phyloP scores from a whole-genome alignment of 2,797 vertebrate genomes.

The Parauchenoglanis ngamensis region DNA sequence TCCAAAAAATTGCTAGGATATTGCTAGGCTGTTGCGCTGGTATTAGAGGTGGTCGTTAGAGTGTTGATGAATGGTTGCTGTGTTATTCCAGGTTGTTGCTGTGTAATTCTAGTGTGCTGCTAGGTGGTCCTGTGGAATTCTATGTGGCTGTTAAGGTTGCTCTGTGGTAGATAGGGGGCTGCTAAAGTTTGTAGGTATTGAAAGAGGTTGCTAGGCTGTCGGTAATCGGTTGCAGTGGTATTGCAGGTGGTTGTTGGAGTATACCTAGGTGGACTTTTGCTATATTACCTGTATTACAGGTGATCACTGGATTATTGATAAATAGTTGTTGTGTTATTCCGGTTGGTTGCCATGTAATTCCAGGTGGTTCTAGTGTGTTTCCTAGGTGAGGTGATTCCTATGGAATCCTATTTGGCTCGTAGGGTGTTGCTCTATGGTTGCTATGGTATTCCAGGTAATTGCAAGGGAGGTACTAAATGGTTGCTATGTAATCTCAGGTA shows the following conservation, averaged over 20 bases:
- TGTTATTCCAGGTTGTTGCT: not conserved
- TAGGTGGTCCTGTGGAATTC: not conserved
- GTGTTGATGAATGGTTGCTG: not conserved
- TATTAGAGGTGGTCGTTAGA: not conserved
- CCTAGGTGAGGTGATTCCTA: too few relatives aligned
- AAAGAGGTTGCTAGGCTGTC: too few relatives aligned
- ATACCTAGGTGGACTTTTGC: too few relatives aligned
- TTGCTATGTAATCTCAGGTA: not conserved
- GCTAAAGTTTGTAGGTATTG: too few relatives aligned
- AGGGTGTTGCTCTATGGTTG: not conserved
- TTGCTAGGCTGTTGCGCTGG: not conserved
- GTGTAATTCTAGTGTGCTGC: not conserved
- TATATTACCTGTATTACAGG: too few relatives aligned
- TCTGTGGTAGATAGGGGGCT: too few relatives aligned
- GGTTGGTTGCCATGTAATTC: too few relatives aligned
- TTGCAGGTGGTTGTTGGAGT: not conserved
- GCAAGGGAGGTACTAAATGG: not conserved
- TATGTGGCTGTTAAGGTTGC: not conserved
- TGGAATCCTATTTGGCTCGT: too few relatives aligned
- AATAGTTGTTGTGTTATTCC: too few relatives aligned
- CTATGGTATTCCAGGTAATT: not conserved
- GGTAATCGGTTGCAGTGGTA: not conserved
- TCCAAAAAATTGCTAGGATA: not conserved
- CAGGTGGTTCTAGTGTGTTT: too few relatives aligned
- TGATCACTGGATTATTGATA: too few relatives aligned